phyloP scores from a whole-genome alignment of 2,888 invertebrate genomes.

The Gortyna flavago region DNA sequence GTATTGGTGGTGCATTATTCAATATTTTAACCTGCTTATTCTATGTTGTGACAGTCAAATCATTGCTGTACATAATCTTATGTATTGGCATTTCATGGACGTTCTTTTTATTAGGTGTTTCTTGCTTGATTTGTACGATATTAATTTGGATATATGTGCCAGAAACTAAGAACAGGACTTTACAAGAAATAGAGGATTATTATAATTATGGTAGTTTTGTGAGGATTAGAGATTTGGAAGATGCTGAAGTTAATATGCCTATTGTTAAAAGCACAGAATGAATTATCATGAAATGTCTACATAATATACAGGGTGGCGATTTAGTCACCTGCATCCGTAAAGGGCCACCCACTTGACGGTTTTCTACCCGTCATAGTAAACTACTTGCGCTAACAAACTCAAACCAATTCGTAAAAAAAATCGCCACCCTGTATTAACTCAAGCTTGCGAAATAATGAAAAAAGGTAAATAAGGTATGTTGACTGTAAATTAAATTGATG shows the following conservation, averaged over 20 bases:
- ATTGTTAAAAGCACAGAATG: conserved; percentile 27
- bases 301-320: not conserved
- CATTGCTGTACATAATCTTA: conserved; percentile 45
- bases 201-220: conserved; percentile 52
- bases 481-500: not conserved
- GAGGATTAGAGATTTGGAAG: conserved; percentile 13
- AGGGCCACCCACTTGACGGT: not conserved
- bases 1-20: conserved; percentile 57
- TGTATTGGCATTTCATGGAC: conserved; percentile 46
- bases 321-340: not conserved
- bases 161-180: conserved; percentile 59
- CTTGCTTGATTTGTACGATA: conserved; percentile 18
- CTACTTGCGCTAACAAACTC: not conserved
- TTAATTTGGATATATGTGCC: conserved; percentile 61
- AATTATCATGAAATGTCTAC: not conserved
- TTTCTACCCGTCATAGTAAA: not conserved
- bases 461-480: not conserved
- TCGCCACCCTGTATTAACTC: not conserved
- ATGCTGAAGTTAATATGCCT: conserved; percentile 25
- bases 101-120: conserved; percentile 37
- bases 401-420: not conserved
- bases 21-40: conserved; percentile 49
- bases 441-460: not conserved
- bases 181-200: conserved; percentile 64
- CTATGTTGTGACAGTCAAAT: conserved; percentile 44